Evolutionary conservation across 2,888 invertebrate genomes (phyloP), one percentile per base, ranked within the genome.

Genomic region (Hymenopus coronatus): DNA sequence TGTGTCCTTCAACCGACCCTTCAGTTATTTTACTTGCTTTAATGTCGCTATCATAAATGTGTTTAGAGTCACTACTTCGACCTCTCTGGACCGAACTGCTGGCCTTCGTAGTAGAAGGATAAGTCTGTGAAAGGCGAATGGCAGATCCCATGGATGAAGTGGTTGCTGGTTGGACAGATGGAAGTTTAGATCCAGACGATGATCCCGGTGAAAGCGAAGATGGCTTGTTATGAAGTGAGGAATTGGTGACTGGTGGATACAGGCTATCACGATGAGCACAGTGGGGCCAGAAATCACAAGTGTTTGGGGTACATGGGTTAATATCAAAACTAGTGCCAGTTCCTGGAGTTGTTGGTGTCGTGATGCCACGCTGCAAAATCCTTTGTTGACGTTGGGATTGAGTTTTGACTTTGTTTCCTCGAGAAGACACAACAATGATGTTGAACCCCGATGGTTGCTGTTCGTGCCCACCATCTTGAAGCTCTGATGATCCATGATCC

Each of bases 251-350:
- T 25, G 90, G 90, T 1, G 90, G 90, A 85, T 90, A 90, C 9
- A 90, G 88, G 28, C 83, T 90, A 82, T 94, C 94, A 28, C 94
- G 92, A 90, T 94, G 94, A 0, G 94, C 93, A 91, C 94, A 94
- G 89, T 94, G 94, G 27, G 96, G 95, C 96, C 96, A 96, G 92
- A 95, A 96, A 91, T 95, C 95, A 91, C 95, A 95, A 20, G 94
- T 94, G 90, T 94, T 94, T 87, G 94, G 94, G 91, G 93, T 94
- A 92, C 95, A 95, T 81, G 94, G 93, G 88, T 93, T 93, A 15
- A 92, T 91, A 85, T 92, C 92, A 89, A 88, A 88, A 15, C 84
- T 86, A 85, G 89, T 85, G 89, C 90, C 81, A 86, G 93, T 92
- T 89, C 92, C 93, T 0, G 94, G 94, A 89, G 92, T 91, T 87